A percentile compares a stretch with the other conserved stretches of the same genome.
These are phyloP conservation scores for Diaphora mendica DNA, from an alignment of 2,888 invertebrate species.

Conservation along the genomic window DNA sequence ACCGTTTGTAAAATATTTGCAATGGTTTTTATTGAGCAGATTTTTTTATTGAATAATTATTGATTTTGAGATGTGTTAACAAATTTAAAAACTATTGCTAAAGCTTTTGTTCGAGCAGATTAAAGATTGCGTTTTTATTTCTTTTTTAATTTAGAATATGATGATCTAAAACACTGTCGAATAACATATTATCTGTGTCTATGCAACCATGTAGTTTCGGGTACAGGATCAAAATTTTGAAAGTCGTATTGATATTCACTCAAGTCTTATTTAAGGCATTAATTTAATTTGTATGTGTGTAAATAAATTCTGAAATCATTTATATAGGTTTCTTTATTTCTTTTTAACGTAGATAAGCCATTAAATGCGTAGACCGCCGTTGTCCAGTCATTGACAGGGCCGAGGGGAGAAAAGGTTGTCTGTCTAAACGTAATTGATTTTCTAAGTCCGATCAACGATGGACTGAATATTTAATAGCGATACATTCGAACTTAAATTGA, in stretches of 20 bases:
- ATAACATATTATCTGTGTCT: too few relatives aligned
- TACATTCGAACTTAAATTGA: slow-evolving; percentile 58
- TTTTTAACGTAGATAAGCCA: slow-evolving; percentile 13
- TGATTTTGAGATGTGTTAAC: too few relatives aligned
- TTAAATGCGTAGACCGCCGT: slow-evolving; percentile 37
- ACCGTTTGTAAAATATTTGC: not conserved
- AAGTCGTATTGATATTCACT: not conserved
- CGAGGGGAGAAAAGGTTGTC: slow-evolving; percentile 53
- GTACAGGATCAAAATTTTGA: too few relatives aligned
- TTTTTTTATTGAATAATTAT: too few relatives aligned
- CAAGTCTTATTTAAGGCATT: not conserved
- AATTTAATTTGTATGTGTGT: not conserved
- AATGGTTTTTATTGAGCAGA: not conserved
- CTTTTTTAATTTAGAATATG: too few relatives aligned
- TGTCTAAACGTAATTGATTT: slow-evolving; percentile 70
- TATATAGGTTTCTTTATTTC: slow-evolving; percentile 12
- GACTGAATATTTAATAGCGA: slow-evolving; percentile 68
- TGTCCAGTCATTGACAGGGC: slow-evolving; percentile 42
- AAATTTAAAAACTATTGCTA: too few relatives aligned
- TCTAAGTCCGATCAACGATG: slow-evolving; percentile 68
- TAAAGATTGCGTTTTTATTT: too few relatives aligned
- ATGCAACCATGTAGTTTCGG: too few relatives aligned
- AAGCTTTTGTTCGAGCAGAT: too few relatives aligned
- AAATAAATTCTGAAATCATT: not conserved
- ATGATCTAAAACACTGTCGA: too few relatives aligned